Evolutionary conservation across 1,140 invertebrate genomes (phyloP).

Genomic region (Platyscapa corneri): DNA sequence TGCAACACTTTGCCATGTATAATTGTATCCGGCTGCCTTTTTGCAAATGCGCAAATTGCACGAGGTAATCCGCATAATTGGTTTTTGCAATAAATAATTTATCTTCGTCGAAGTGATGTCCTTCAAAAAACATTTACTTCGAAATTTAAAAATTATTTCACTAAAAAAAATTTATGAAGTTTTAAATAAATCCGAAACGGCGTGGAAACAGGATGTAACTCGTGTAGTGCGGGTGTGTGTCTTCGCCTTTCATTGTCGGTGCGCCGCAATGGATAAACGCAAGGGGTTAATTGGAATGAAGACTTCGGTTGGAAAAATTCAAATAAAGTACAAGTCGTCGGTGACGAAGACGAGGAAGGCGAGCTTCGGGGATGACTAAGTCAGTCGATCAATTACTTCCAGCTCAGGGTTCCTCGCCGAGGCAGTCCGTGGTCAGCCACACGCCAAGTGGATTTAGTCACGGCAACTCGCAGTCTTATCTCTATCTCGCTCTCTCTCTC

Average conservation of each 20-base stretch:
- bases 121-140: no score
- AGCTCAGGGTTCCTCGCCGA: constrained; percentile 41
- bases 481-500: not conserved
- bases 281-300: not conserved
- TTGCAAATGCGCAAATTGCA: no score
- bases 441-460: constrained; percentile 58
- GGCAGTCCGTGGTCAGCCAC: constrained; percentile 44
- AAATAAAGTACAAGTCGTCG: not conserved
- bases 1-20: no score
- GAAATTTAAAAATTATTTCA: no score
- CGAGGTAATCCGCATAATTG: no score
- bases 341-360: not conserved
- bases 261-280: not conserved
- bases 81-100: no score
- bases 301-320: not conserved
- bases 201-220: not conserved
- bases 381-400: constrained; percentile 59
- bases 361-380: constrained; percentile 8
- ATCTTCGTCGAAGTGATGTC: no score
- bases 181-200: not conserved
- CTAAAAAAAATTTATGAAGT: not conserved
- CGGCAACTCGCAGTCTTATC: not conserved
- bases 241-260: not conserved
- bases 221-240: not conserved
- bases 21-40: no score